Percentiles rank a stretch among this genome's conserved stretches.
phyloP scores from a whole-genome alignment of 2,888 invertebrate genomes.

The Escarpia spicata region DNA sequence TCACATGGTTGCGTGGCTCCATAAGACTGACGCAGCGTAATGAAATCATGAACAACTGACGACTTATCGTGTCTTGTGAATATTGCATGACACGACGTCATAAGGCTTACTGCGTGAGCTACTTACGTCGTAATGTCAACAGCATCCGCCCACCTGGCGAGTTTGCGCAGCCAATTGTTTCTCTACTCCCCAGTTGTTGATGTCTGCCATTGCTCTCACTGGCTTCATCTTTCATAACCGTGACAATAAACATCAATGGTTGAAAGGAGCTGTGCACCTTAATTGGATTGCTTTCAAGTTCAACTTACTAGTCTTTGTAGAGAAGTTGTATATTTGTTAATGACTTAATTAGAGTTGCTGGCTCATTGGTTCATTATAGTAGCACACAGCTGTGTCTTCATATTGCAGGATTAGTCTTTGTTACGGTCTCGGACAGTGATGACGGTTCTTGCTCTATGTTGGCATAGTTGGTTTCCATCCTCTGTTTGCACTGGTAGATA shows the following conservation, averaged over 20 bases:
- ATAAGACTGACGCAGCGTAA: neutral
- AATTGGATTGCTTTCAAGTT: conserved; percentile 1
- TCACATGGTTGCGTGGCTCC: neutral
- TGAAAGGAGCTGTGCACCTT: neutral
- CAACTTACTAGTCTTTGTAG: neutral
- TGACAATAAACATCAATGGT: neutral
- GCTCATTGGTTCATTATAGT: neutral
- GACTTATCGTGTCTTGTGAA: neutral
- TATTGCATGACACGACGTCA: neutral
- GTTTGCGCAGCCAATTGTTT: neutral
- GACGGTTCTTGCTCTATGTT: too few species aligned
- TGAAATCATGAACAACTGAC: neutral
- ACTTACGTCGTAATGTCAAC: neutral
- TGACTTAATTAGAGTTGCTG: neutral
- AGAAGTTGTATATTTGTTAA: neutral
- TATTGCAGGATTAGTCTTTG: too few species aligned
- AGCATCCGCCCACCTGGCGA: neutral
- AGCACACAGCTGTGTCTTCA: neutral
- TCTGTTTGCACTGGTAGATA: too few species aligned
- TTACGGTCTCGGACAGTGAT: too few species aligned
- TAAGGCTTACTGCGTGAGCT: neutral
- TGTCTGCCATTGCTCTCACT: neutral
- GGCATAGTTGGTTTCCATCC: too few species aligned
- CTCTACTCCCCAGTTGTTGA: neutral
- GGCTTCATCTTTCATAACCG: neutral